Percentiles rank a stretch among this genome's conserved stretches.
Conservation (phyloP, 2,113 vertebrate genomes). For the Synchiropus splendidus region DNA sequence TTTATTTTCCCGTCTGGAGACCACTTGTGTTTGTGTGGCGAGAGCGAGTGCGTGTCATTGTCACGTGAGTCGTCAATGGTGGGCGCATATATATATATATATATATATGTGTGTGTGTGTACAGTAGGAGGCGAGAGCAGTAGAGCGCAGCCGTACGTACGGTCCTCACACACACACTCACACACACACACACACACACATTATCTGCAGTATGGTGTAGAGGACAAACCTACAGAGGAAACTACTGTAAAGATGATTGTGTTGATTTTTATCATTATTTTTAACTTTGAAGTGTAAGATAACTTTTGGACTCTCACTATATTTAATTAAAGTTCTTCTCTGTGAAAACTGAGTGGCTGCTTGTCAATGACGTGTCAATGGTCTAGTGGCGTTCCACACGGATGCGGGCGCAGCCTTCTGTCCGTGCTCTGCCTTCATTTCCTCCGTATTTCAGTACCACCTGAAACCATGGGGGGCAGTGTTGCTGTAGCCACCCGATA, state of each 20-base stretch:
- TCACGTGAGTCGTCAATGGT: no score
- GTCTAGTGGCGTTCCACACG: no score
- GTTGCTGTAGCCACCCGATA: no score
- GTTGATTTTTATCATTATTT: conserved; percentile 81
- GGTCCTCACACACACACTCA: no score
- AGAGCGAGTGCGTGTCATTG: conserved; percentile 10
- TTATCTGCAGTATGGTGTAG: conserved; percentile 60
- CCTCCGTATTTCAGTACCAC: no score
- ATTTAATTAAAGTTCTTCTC: conserved; percentile 99
- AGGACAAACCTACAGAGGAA: conserved; percentile 87
- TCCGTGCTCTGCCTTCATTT: no score
- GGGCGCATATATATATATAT: no score
- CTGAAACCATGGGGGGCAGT: no score
- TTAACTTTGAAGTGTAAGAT: conserved; percentile 95
- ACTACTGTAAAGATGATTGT: conserved; percentile 98
- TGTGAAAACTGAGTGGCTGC: conserved; percentile 64
- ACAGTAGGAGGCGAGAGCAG: conserved; percentile 15
- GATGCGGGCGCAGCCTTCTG: no score
- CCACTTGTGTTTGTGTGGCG: conserved; percentile 36
- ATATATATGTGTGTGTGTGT: conserved; percentile 1
- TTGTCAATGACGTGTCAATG: conserved; percentile 2
- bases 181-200: conserved; percentile 23
- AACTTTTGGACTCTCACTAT: conserved; percentile 99
- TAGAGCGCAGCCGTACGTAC: no score
- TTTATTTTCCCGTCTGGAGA: conserved; percentile 54